Conservation (phyloP, 2,797 vertebrate species). For the Cercopithecus neglectus region DNA sequence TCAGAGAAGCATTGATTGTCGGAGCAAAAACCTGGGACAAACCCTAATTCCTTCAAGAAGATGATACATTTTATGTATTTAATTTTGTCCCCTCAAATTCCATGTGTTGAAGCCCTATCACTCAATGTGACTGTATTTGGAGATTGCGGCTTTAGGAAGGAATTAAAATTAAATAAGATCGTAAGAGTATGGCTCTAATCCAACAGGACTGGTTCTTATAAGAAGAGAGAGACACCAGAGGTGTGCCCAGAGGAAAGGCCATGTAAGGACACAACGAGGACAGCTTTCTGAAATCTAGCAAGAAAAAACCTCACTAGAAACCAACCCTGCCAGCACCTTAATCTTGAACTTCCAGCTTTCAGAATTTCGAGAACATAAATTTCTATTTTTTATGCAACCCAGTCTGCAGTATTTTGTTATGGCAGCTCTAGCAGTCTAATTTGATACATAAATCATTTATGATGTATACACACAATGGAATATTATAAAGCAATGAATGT, state of each 20-base stretch:
- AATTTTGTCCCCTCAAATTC: not conserved
- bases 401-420: not conserved
- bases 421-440: not conserved
- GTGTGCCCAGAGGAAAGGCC: not conserved
- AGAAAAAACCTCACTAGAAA: not conserved
- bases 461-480: not conserved
- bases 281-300: not conserved
- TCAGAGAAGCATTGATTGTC: not conserved
- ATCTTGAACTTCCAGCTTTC: not conserved
- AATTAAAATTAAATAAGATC: not conserved
- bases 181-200: not conserved
- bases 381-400: not conserved
- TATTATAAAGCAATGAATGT: not conserved
- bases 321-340: not conserved
- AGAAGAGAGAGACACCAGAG: not conserved
- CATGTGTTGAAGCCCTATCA: not conserved
- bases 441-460: not conserved
- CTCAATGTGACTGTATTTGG: not conserved
- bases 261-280: not conserved
- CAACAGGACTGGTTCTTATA: not conserved
- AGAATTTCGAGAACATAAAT: not conserved
- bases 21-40: not conserved
- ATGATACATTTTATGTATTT: not conserved
- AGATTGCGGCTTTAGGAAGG: not conserved
- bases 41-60: not conserved